Evolutionary conservation across 2,113 vertebrate species (phyloP), one percentile per base, ranked within the genome.

Genomic region (Furnarius figulus): DNA sequence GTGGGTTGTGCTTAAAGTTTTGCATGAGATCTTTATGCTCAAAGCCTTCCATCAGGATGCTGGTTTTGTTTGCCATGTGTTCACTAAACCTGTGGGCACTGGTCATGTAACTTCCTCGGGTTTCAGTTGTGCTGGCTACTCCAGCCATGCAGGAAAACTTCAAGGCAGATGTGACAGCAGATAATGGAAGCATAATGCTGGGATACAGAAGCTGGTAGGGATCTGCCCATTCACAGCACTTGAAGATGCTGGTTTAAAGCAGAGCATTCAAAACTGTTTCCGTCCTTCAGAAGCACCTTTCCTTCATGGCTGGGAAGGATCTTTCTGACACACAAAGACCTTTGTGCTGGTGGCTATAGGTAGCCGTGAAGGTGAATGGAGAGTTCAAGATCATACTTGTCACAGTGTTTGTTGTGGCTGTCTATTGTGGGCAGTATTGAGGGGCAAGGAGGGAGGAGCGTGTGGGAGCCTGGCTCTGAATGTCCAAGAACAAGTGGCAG

Each of bases 71-170:
- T 68, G 82, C 39, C 22, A 0, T 30, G n/a, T 86, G 66, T 49
- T 49, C 59, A 5, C 2, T 17, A 87, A 44, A 49, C 84, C 37
- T 37, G 30, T 55, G 62, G n/a, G 53, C 55, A 28, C 24, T 31
- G 37, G 30, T 56, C 71, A 6, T 0, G 0, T 2, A 21, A 37
- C 31, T 87, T 94, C 8, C 28, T 55, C 0, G 12, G 17, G 66
- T 68, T 81, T 75, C 62, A 25, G 35, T 72, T 78, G 59, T 85
- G 52, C 77, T 93, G 90, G n/a, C 49, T 83, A 0, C 24, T 88
- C 27, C 72, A 94, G 81, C 73, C 33, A 3, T 17, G 27, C 40
- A n/a, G 58, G 66, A 79, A 81, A 75, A 77, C 14, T 65, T 65
- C 22, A 30, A 28, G 71, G 30, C 15, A 56, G 28, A 23, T 56